phyloP scores from a whole-genome alignment of 2,797 vertebrate species.

The Lepilemur septentrionalis region DNA sequence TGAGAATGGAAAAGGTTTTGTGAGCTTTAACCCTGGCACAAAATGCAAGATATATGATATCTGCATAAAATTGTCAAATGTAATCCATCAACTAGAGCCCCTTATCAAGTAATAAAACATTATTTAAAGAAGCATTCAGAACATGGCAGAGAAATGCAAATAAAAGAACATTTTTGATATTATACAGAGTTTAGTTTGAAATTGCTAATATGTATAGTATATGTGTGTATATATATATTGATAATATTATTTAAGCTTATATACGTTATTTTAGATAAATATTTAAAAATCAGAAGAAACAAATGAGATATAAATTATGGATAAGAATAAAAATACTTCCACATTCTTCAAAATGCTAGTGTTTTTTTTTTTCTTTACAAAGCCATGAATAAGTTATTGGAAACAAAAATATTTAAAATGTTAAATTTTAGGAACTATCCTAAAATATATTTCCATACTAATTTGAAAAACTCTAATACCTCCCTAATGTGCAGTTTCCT shows the following conservation, averaged over 20 bases:
- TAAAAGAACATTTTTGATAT: not conserved
- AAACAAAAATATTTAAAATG: not conserved
- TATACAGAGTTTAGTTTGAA: not conserved
- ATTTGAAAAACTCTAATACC: not conserved
- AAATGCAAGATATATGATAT: not conserved
- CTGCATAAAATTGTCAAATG: not conserved
- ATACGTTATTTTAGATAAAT: not conserved
- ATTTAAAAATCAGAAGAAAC: constrained; percentile 10
- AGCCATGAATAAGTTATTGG: not conserved
- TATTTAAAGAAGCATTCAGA: not conserved
- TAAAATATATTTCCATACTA: not conserved
- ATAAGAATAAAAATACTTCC: not conserved
- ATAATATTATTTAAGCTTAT: not conserved
- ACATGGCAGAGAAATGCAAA: not conserved
- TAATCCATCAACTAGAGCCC: not conserved
- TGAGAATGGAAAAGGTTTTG: not conserved
- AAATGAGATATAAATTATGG: not conserved
- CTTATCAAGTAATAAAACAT: not conserved
- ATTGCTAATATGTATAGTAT: not conserved
- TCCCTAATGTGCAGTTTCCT: not conserved
- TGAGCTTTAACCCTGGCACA: not conserved
- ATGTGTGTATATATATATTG: not conserved
- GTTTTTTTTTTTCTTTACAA: not conserved
- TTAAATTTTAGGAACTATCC: not conserved
- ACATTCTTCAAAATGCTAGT: not conserved